Percentiles rank a stretch among this genome's conserved stretches.
phyloP scores from a whole-genome alignment of 2,797 vertebrate genomes.

The Novumbra hubbsi region DNA sequence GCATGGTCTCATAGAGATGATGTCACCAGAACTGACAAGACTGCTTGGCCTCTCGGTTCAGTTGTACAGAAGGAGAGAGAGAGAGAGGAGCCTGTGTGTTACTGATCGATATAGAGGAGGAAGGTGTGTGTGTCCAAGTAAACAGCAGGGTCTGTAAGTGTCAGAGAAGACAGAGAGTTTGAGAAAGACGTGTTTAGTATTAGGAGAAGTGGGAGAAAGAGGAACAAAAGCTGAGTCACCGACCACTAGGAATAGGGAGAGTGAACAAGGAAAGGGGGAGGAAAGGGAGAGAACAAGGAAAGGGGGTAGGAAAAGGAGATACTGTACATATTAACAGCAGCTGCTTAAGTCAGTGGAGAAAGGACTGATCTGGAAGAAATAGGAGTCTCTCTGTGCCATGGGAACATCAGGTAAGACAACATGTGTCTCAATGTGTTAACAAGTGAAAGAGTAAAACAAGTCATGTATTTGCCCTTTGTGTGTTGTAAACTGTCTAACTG shows the following conservation, averaged over 20 bases:
- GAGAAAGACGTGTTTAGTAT: background rate
- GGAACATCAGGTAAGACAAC: slow-evolving; percentile 76
- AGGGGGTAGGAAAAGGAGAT: slow-evolving; percentile 8
- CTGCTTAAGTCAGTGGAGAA: slow-evolving; percentile 31
- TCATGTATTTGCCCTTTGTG: background rate
- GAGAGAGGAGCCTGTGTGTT: background rate
- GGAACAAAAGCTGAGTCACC: slow-evolving; percentile 11
- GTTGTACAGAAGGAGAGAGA: slow-evolving; percentile 35
- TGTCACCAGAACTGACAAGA: slow-evolving; percentile 61
- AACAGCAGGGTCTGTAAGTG: background rate
- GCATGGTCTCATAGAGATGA: slow-evolving; percentile 72
- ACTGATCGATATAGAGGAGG: background rate
- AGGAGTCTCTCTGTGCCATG: slow-evolving; percentile 61
- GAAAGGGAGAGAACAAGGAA: slow-evolving; percentile 21
- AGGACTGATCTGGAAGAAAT: slow-evolving; percentile 18
- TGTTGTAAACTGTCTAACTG: background rate
- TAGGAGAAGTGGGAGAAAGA: background rate
- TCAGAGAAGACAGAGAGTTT: background rate
- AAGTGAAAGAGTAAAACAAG: background rate
- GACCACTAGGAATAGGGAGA: slow-evolving; percentile 2
- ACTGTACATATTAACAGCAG: slow-evolving; percentile 15
- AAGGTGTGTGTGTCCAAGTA: background rate
- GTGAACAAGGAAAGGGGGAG: slow-evolving; percentile 21
- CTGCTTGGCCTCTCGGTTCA: slow-evolving; percentile 51
- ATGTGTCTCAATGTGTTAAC: slow-evolving; percentile 1